A percentile compares a stretch with the other conserved stretches of the same genome.
Conservation (phyloP, 2,797 vertebrate species). For the Eulemur albifrons region DNA sequence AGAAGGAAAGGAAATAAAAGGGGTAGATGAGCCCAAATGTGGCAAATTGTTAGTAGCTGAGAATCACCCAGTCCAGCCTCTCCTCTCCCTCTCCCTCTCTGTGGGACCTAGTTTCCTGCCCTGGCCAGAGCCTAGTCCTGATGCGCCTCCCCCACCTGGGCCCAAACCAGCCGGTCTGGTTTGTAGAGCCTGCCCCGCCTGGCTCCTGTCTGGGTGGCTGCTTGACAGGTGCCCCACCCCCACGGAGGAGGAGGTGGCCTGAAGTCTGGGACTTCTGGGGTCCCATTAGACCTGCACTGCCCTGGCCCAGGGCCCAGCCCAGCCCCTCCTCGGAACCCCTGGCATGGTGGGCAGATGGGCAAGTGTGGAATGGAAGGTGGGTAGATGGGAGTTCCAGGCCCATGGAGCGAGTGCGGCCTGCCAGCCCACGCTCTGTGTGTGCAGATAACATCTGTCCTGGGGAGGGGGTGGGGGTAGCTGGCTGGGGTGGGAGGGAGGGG, state of each 20-base stretch:
- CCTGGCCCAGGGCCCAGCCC: too few species aligned
- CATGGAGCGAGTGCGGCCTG: background rate
- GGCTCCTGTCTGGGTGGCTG: background rate
- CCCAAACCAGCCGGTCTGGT: slow-evolving; percentile 67
- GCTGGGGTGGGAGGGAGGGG: background rate
- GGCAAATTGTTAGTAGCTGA: background rate
- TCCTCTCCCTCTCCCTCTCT: background rate
- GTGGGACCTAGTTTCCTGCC: background rate
- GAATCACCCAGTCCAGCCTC: background rate
- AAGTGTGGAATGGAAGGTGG: background rate
- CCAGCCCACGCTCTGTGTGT: background rate
- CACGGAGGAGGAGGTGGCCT: background rate
- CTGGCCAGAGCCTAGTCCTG: slow-evolving; percentile 8
- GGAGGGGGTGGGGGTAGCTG: too few species aligned
- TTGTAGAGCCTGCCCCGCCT: slow-evolving; percentile 21
- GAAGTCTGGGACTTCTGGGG: background rate
- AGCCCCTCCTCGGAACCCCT: background rate
- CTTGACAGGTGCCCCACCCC: slow-evolving; percentile 40
- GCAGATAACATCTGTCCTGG: background rate
- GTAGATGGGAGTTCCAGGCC: too few species aligned
- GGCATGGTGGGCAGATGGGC: background rate
- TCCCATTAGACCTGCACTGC: background rate
- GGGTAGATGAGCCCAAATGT: background rate
- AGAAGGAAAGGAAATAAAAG: background rate
- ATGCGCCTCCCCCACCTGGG: background rate